Evolutionary conservation across 92 coral and sea anemone species (phyloP).

Genomic region (Paramuricea clavata): DNA sequence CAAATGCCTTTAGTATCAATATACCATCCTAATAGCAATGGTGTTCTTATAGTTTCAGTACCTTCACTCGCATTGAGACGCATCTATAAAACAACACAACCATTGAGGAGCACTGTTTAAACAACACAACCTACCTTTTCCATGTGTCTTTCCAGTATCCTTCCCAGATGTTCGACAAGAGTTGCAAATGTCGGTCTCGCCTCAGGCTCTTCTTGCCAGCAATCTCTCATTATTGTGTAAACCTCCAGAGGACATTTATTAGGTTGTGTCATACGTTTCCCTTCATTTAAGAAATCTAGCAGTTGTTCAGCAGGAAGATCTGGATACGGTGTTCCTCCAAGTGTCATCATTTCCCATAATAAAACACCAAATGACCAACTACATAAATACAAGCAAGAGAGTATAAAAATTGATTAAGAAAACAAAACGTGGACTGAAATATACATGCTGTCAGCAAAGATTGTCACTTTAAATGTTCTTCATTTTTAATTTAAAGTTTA

Average conservation of each 20-base stretch:
- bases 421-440: too few species aligned
- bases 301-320: conserved; percentile 77
- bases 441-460: too few species aligned
- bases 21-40: too few species aligned
- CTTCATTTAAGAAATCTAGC: conserved; percentile 80
- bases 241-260: conserved; percentile 85
- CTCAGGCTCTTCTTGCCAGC: conserved; percentile 78
- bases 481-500: too few species aligned
- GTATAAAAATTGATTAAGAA: too few species aligned
- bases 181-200: conserved; percentile 70
- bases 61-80: too few species aligned
- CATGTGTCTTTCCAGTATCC: conserved; percentile 73
- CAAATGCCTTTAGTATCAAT: too few species aligned
- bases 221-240: conserved; percentile 85
- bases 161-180: conserved; percentile 77
- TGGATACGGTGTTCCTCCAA: conserved; percentile 88
- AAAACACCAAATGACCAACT: conserved; percentile 88
- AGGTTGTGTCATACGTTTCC: conserved; percentile 84
- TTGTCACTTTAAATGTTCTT: not conserved
- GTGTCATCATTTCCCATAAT: conserved; percentile 79
- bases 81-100: too few species aligned
- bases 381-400: not conserved
- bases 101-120: too few species aligned
- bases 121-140: conserved; percentile 67
- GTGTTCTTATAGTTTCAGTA: too few species aligned